Conservation (phyloP, 2,113 vertebrate genomes). For the Coreoperca whiteheadi region DNA sequence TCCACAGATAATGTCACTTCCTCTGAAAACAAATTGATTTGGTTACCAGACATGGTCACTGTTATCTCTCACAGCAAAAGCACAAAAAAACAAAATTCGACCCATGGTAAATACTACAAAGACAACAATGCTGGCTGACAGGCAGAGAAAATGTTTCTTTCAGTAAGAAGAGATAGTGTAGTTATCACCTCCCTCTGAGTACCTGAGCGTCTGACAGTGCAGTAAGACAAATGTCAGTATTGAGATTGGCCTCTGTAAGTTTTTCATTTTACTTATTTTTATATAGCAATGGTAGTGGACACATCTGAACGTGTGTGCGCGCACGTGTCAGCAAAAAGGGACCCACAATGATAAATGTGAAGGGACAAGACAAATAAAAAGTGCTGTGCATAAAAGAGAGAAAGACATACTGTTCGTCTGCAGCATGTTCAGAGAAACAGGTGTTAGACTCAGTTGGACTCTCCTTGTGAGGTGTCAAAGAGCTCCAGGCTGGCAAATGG, state of each 20-base stretch:
- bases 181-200: slow-evolving; percentile 21
- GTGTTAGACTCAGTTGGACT: slow-evolving; percentile 61
- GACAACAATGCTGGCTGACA: slow-evolving; percentile 31
- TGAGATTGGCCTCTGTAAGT: not conserved
- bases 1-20: slow-evolving; percentile 70
- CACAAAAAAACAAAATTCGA: slow-evolving; percentile 13
- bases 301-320: slow-evolving; percentile 1
- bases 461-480: slow-evolving; percentile 43
- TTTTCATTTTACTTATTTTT: slow-evolving; percentile 21
- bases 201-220: slow-evolving; percentile 31
- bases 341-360: slow-evolving; percentile 8
- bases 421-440: slow-evolving; percentile 51
- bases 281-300: not conserved
- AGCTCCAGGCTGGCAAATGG: slow-evolving; percentile 57
- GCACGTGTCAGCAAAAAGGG: not conserved
- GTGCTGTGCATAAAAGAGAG: not conserved
- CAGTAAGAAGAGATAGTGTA: slow-evolving; percentile 33
- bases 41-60: slow-evolving; percentile 45
- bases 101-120: slow-evolving; percentile 35
- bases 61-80: slow-evolving; percentile 53
- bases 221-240: slow-evolving; percentile 33
- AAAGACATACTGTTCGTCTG: slow-evolving; percentile 6
- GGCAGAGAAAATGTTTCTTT: slow-evolving; percentile 35
- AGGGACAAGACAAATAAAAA: slow-evolving; percentile 12
- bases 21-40: slow-evolving; percentile 61